Conservation (phyloP, 2,888 invertebrate genomes). For the Nycteola revayana region DNA sequence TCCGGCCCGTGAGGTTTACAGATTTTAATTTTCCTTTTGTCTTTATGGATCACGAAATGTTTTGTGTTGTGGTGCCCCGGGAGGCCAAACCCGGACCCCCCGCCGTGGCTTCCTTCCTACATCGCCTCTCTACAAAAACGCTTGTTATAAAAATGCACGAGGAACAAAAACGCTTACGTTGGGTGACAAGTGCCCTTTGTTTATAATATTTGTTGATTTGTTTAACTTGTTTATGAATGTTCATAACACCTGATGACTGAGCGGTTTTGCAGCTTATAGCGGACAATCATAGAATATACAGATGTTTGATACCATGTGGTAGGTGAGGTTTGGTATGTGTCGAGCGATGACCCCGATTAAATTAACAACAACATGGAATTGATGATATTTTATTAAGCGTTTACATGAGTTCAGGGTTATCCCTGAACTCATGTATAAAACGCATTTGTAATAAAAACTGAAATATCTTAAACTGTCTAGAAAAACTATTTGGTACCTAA, state of each 20-base stretch:
- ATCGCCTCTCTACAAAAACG: slow-evolving; percentile 74
- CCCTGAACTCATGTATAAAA: too few relatives aligned
- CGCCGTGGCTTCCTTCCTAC: slow-evolving; percentile 78
- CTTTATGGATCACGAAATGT: slow-evolving; percentile 81
- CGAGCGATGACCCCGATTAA: slow-evolving; percentile 2
- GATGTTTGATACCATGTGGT: slow-evolving; percentile 19
- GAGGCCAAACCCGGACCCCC: slow-evolving; percentile 67
- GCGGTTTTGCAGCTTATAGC: slow-evolving; percentile 48
- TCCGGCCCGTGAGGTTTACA: slow-evolving; percentile 63
- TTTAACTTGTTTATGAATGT: slow-evolving; percentile 69
- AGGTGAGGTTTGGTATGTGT: slow-evolving; percentile 2
- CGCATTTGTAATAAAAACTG: too few relatives aligned
- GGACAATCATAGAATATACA: slow-evolving; percentile 28
- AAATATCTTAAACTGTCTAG: too few relatives aligned
- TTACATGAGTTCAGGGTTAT: too few relatives aligned
- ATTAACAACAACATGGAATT: too few relatives aligned
- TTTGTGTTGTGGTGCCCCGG: slow-evolving; percentile 75
- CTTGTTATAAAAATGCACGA: slow-evolving; percentile 75
- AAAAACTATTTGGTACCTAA: too few relatives aligned
- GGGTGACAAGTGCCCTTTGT: slow-evolving; percentile 80
- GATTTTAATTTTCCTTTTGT: slow-evolving; percentile 80
- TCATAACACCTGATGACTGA: slow-evolving; percentile 65
- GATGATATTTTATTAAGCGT: too few relatives aligned
- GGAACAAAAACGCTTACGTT: slow-evolving; percentile 74
- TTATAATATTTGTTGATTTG: slow-evolving; percentile 78